These are phyloP conservation scores for Bradysia coprophila DNA, from an alignment of 1,140 invertebrate genomes.

Conservation along the genomic window DNA sequence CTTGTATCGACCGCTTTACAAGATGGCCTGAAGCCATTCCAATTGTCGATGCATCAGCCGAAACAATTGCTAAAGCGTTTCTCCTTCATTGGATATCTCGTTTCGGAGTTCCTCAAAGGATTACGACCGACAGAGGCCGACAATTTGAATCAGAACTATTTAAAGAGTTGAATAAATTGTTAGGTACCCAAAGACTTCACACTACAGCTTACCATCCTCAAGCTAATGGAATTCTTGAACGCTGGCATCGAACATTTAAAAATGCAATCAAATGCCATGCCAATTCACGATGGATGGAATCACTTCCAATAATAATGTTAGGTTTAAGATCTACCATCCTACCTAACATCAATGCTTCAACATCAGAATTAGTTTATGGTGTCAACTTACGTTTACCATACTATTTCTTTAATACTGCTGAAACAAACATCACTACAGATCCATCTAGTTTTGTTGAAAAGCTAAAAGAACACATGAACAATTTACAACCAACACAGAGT, in stretches of 20 bases:
- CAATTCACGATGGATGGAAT: slow-evolving; percentile 13
- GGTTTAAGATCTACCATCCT: slow-evolving; percentile 9
- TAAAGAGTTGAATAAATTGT: slow-evolving; percentile 5
- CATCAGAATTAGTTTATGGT: slow-evolving; percentile 16
- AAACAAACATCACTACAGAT: not conserved
- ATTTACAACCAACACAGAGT: slow-evolving; percentile 6
- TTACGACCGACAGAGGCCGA: slow-evolving; percentile 14
- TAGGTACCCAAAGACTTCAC: slow-evolving; percentile 7
- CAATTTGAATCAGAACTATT: slow-evolving; percentile 15
- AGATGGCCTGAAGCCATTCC: too few relatives aligned
- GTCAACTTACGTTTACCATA: slow-evolving; percentile 13
- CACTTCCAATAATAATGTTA: slow-evolving; percentile 17
- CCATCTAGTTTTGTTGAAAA: slow-evolving; percentile 7
- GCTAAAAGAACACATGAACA: slow-evolving; percentile 7
- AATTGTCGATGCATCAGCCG: slow-evolving; percentile 14
- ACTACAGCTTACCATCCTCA: too few relatives aligned
- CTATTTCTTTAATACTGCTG: slow-evolving; percentile 13
- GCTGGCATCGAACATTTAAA: slow-evolving; percentile 13
- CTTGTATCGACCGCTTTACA: too few relatives aligned
- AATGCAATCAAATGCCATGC: too few relatives aligned
- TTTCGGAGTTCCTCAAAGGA: slow-evolving; percentile 10
- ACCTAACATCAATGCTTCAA: slow-evolving; percentile 8
- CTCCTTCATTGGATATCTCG: slow-evolving; percentile 13
- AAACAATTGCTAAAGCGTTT: slow-evolving; percentile 11
- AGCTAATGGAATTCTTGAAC: slow-evolving; percentile 19